Conservation (phyloP, 2,888 invertebrate genomes). For the Apamea epomidion region DNA sequence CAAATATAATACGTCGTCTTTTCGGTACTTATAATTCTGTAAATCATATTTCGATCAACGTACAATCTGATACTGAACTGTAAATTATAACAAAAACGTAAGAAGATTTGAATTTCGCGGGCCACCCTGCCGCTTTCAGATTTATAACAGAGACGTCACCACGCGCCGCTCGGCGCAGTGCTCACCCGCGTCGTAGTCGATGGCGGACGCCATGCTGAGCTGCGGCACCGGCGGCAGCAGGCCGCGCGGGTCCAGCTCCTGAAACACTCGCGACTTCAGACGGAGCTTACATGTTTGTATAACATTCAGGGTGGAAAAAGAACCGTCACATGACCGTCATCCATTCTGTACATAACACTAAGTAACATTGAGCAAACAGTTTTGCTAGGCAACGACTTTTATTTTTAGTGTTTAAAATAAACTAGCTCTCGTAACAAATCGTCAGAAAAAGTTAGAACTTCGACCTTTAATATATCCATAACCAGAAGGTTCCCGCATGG, state of each 20-base stretch:
- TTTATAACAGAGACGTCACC: too few species aligned
- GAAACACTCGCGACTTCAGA: neutral
- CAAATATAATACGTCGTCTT: neutral
- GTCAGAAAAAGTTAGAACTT: neutral
- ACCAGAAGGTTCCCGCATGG: neutral
- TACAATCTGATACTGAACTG: neutral
- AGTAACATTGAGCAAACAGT: neutral
- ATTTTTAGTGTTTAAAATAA: too few species aligned
- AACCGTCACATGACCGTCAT: neutral
- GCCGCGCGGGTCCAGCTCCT: constrained; percentile 55
- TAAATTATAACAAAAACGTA: neutral
- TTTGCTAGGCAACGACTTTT: neutral
- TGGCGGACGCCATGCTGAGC: constrained; percentile 93
- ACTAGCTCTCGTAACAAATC: neutral
- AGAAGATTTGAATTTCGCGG: neutral
- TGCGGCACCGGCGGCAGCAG: constrained; percentile 85
- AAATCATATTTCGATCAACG: neutral
- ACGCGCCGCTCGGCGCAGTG: neutral
- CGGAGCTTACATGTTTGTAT: neutral
- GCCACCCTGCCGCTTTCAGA: neutral
- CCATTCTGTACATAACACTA: neutral
- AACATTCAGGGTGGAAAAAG: neutral
- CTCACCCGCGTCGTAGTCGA: constrained; percentile 88
- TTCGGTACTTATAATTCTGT: neutral
- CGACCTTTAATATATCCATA: neutral